Evolutionary conservation across 92 coral and sea anemone species (phyloP).

Genomic region (Plumapathes pennacea): DNA sequence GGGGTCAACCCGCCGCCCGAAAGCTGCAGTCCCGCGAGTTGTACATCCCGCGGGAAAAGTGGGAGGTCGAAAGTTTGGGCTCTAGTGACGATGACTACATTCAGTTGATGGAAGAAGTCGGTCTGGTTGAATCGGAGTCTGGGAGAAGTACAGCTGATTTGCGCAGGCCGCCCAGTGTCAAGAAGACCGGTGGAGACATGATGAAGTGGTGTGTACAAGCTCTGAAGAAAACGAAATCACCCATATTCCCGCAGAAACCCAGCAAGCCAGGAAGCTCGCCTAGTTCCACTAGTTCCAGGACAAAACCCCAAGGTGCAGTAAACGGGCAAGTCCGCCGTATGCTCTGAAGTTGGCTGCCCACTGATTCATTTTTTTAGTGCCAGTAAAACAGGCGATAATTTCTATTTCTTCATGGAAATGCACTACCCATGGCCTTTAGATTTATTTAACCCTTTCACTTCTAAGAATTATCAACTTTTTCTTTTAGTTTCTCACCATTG

Average conservation of each 20-base stretch:
- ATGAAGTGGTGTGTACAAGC: slow-evolving; percentile 78
- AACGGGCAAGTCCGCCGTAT: not conserved
- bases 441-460: too few relatives aligned
- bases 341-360: too few relatives aligned
- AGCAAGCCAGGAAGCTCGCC: slow-evolving; percentile 75
- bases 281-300: too few relatives aligned
- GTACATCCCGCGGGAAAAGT: not conserved
- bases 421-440: too few relatives aligned
- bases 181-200: slow-evolving; percentile 38
- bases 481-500: too few relatives aligned
- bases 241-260: slow-evolving; percentile 66
- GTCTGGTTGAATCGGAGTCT: not conserved
- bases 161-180: slow-evolving; percentile 22
- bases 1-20: not conserved
- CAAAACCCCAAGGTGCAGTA: not conserved
- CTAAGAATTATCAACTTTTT: too few relatives aligned
- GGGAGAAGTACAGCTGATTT: slow-evolving; percentile 12
- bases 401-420: too few relatives aligned
- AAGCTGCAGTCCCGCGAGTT: not conserved
- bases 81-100: slow-evolving; percentile 6
- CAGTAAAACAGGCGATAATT: too few relatives aligned
- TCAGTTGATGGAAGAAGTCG: slow-evolving; percentile 8
- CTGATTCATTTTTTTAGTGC: too few relatives aligned
- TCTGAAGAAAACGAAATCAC: slow-evolving; percentile 51
- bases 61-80: slow-evolving; percentile 6